A percentile compares a stretch with the other conserved stretches of the same genome.
phyloP scores from a whole-genome alignment of 2,113 vertebrate species.

The Nestor notabilis region DNA sequence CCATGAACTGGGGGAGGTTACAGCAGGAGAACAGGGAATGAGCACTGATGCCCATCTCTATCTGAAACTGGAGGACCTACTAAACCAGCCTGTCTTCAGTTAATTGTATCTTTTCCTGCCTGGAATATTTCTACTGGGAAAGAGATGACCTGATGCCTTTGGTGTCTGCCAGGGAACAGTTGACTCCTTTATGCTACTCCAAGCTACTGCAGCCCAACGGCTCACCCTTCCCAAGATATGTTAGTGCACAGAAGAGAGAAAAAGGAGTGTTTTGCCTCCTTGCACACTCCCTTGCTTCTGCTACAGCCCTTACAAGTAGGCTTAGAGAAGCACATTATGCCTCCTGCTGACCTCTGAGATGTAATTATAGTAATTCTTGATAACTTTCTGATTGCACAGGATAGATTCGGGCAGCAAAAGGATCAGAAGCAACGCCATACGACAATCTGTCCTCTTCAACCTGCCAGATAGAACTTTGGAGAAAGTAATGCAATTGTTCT shows the following conservation, averaged over 20 bases:
- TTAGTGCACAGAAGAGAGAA: rapidly evolving
- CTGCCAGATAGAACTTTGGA: neutral
- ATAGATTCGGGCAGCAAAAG: neutral
- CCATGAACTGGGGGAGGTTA: neutral
- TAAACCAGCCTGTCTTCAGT: neutral
- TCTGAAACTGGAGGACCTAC: neutral
- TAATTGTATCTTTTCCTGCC: neutral
- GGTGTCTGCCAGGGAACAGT: neutral
- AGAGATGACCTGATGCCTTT: neutral
- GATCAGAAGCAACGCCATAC: neutral
- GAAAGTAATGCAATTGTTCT: neutral
- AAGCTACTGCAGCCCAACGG: neutral
- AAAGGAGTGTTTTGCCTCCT: neutral
- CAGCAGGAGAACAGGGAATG: neutral
- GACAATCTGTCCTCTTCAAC: neutral
- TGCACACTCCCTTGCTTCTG: rapidly evolving
- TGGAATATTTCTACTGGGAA: neutral
- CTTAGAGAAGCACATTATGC: neutral
- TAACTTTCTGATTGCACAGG: neutral
- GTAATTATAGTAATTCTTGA: neutral
- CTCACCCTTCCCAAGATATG: neutral
- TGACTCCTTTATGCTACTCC: rapidly evolving
- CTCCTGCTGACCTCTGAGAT: neutral
- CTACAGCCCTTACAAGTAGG: no score
- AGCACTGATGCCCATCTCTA: neutral